A percentile compares a stretch with the other conserved stretches of the same genome.
These are phyloP conservation scores for Mercenaria mercenaria DNA, from an alignment of 1,140 invertebrate species.

Conservation along the genomic window DNA sequence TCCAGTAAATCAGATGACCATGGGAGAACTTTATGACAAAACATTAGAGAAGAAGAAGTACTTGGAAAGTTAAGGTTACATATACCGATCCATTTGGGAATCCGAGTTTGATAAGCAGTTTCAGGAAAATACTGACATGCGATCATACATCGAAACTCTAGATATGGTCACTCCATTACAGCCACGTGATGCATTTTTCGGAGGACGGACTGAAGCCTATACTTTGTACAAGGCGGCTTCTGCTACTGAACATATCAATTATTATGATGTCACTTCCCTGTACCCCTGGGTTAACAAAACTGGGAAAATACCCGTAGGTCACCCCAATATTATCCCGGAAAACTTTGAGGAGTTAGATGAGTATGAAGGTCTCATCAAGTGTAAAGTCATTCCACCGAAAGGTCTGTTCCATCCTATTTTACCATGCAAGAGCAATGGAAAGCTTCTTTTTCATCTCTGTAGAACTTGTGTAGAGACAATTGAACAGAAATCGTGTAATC, in stretches of 20 bases:
- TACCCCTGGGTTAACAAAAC: conserved; percentile 76
- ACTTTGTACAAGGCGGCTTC: conserved; percentile 72
- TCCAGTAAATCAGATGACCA: conserved; percentile 32
- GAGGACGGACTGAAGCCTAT: conserved; percentile 82
- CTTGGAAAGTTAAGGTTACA: conserved; percentile 1
- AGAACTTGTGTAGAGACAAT: conserved; percentile 1
- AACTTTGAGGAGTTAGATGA: conserved; percentile 67
- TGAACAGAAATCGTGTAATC: not conserved
- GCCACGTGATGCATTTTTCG: conserved; percentile 81
- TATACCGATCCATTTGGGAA: conserved; percentile 20
- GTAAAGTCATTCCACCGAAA: conserved; percentile 23
- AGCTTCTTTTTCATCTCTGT: conserved; percentile 11
- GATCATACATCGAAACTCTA: conserved; percentile 36
- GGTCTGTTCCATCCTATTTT: conserved; percentile 1
- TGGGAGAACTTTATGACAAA: conserved; percentile 35
- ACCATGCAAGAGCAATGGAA: not conserved
- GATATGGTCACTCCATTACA: conserved; percentile 51
- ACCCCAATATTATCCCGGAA: conserved; percentile 81
- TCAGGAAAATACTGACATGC: not conserved
- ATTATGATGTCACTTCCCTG: conserved; percentile 82
- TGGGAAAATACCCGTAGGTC: conserved; percentile 81
- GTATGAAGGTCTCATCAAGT: conserved; percentile 30
- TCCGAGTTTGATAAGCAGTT: not conserved
- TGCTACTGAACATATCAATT: conserved; percentile 79
- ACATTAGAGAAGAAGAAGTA: conserved; percentile 17